Evolutionary conservation across 2,113 vertebrate species (phyloP).

Genomic region (Pungitius pungitius): DNA sequence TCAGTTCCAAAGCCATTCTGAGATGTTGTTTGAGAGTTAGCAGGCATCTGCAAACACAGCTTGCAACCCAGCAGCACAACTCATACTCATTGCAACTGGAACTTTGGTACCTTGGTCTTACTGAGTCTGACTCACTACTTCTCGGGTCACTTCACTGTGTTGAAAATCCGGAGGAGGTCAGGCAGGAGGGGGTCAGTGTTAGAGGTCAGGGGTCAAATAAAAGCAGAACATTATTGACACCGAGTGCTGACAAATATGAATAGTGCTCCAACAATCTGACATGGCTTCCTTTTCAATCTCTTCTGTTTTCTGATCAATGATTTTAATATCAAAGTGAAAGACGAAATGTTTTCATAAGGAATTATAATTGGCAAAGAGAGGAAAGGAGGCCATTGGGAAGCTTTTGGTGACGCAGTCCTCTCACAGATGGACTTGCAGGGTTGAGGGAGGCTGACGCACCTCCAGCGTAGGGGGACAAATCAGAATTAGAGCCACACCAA

Average conservation of each 20-base stretch:
- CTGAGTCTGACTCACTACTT: slow-evolving; percentile 49
- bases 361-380: slow-evolving; percentile 29
- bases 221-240: slow-evolving; percentile 64
- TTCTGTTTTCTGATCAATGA: slow-evolving; percentile 12
- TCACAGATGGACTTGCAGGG: slow-evolving; percentile 62
- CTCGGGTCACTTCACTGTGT: slow-evolving; percentile 70
- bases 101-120: slow-evolving; percentile 13
- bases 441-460: slow-evolving; percentile 48
- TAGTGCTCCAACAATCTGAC: slow-evolving; percentile 39
- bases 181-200: slow-evolving; percentile 64
- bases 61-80: slow-evolving; percentile 56
- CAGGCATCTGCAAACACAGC: slow-evolving; percentile 66
- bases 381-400: slow-evolving; percentile 69
- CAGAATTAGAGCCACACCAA: slow-evolving; percentile 69
- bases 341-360: not conserved
- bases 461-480: slow-evolving; percentile 47
- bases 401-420: slow-evolving; percentile 54
- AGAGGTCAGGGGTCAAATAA: slow-evolving; percentile 66
- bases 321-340: not conserved
- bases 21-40: slow-evolving; percentile 34
- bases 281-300: slow-evolving; percentile 61
- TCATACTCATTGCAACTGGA: slow-evolving; percentile 23
- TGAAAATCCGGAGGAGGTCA: slow-evolving; percentile 62
- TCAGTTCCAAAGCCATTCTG: slow-evolving; percentile 31
- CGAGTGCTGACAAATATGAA: slow-evolving; percentile 65